Percentiles rank a stretch among this genome's conserved stretches.
Evolutionary conservation across 2,797 vertebrate species (phyloP).

Genomic region (Crax fasciolata): DNA sequence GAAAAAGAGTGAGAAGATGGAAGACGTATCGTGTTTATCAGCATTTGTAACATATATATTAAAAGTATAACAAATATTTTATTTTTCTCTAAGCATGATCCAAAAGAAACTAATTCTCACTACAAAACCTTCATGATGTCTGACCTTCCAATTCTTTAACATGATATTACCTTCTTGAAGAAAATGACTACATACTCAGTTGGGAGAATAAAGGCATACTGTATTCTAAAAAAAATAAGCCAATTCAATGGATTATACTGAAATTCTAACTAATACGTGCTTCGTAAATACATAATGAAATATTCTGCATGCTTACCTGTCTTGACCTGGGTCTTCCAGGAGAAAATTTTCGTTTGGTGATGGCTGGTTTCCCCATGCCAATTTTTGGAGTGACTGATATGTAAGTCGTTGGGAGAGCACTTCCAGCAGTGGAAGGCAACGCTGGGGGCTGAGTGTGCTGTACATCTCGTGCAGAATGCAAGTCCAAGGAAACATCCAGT

Average conservation of each 20-base stretch:
- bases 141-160: neutral
- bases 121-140: neutral
- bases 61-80: neutral
- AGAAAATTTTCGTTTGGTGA: constrained; percentile 97
- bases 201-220: neutral
- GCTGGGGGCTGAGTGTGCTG: constrained; percentile 72
- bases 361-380: constrained; percentile 97
- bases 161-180: neutral
- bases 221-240: accelerated
- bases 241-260: neutral
- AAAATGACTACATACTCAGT: neutral
- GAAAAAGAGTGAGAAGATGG: neutral
- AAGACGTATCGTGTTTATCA: neutral
- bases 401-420: constrained; percentile 88
- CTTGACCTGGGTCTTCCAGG: constrained; percentile 94
- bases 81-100: neutral
- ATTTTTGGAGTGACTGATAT: constrained; percentile 95
- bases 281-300: neutral
- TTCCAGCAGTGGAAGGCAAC: constrained; percentile 71
- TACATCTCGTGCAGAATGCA: constrained; percentile 82
- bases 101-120: neutral
- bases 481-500: constrained; percentile 68
- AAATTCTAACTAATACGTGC: neutral
- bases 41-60: neutral
- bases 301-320: constrained; percentile 86